A percentile compares a stretch with the other conserved stretches of the same genome.
Conservation (phyloP, 2,888 invertebrate genomes). For the Dioctria rufipes region DNA sequence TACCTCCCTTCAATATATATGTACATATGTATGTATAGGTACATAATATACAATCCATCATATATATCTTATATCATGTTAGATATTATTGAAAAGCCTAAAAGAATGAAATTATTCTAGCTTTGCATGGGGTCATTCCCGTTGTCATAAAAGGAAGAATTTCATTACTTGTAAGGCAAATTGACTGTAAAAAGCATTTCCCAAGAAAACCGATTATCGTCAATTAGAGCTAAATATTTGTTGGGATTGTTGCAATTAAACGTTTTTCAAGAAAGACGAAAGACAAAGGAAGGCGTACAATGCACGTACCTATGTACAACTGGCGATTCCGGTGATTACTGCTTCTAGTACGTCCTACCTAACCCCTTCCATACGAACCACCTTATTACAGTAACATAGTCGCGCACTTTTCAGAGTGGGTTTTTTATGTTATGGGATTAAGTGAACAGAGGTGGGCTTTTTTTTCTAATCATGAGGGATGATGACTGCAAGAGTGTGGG, state of each 20-base stretch:
- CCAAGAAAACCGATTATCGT: slow-evolving; percentile 56
- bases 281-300: slow-evolving; percentile 21
- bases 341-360: slow-evolving; percentile 6
- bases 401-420: background rate
- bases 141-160: slow-evolving; percentile 20
- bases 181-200: slow-evolving; percentile 55
- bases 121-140: background rate
- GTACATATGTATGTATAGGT: too few species aligned
- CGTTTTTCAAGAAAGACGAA: slow-evolving; percentile 45
- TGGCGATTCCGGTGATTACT: slow-evolving; percentile 45
- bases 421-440: background rate
- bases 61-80: too few species aligned
- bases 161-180: slow-evolving; percentile 26
- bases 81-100: too few species aligned
- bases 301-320: background rate
- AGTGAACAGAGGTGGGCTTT: background rate
- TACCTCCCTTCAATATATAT: too few species aligned
- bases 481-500: background rate
- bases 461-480: slow-evolving; percentile 17
- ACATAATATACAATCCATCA: too few species aligned
- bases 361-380: background rate
- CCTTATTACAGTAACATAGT: slow-evolving; percentile 5
- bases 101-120: too few species aligned
- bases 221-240: slow-evolving; percentile 54
- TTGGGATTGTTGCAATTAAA: slow-evolving; percentile 55